These are phyloP conservation scores for Euura lappo DNA, from an alignment of 1,140 invertebrate genomes.

Conservation along the genomic window DNA sequence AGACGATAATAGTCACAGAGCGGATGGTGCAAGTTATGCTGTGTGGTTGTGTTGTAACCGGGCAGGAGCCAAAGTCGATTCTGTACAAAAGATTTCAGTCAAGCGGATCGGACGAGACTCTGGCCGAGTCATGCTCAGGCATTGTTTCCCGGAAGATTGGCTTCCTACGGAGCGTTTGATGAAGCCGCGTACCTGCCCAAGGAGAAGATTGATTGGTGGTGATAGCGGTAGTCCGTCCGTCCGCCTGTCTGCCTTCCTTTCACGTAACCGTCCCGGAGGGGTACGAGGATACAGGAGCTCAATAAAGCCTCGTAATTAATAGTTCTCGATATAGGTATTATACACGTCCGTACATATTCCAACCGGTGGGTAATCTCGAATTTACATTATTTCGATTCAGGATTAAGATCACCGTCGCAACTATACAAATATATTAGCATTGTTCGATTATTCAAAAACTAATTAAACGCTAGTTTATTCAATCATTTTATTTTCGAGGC, in stretches of 20 bases:
- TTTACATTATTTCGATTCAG: no score
- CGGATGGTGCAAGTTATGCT: no score
- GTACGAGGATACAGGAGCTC: neutral
- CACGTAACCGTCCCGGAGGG: neutral
- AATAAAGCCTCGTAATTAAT: neutral
- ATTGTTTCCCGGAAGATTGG: slow-evolving; percentile 4
- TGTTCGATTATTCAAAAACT: neutral
- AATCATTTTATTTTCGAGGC: no score
- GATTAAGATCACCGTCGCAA: no score
- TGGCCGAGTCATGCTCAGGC: neutral
- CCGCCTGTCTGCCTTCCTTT: slow-evolving; percentile 6
- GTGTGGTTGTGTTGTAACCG: neutral
- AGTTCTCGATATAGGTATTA: neutral
- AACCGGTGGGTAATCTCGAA: no score
- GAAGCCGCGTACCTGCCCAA: neutral
- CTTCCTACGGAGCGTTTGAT: slow-evolving; percentile 4
- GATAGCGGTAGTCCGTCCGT: slow-evolving; percentile 20
- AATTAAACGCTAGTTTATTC: neutral
- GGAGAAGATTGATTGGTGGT: neutral
- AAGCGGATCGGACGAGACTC: neutral
- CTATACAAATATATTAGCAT: no score
- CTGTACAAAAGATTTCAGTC: neutral
- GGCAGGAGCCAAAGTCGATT: neutral
- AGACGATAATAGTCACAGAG: no score
- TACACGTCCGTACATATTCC: neutral